phyloP scores from a whole-genome alignment of 2,797 vertebrate genomes.

The Myoxocephalus aenaeus region DNA sequence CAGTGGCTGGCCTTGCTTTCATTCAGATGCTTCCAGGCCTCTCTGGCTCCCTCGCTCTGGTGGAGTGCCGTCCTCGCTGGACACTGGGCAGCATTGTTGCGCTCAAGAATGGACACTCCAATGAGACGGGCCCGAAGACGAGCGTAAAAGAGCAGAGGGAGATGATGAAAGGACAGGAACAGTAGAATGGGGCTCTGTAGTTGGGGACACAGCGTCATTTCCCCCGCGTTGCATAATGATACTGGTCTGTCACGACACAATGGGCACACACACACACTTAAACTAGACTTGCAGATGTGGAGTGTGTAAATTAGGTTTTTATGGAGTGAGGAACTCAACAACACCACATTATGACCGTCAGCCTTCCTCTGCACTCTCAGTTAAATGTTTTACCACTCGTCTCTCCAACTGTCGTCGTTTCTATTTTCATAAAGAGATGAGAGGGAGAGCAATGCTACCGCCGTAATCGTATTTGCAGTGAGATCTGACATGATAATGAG shows the following conservation, averaged over 20 bases:
- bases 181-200: slow-evolving; percentile 73
- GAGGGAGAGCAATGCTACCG: neutral
- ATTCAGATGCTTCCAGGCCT: slow-evolving; percentile 46
- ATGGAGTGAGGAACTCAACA: slow-evolving; percentile 62
- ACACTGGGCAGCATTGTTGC: slow-evolving; percentile 73
- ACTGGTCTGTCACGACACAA: slow-evolving; percentile 66
- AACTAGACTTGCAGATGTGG: slow-evolving; percentile 49
- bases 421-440: neutral
- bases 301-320: slow-evolving; percentile 75
- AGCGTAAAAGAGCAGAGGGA: slow-evolving; percentile 43
- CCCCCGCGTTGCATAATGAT: slow-evolving; percentile 75
- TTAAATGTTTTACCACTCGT: slow-evolving; percentile 9
- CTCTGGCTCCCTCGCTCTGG: slow-evolving; percentile 23
- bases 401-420: slow-evolving; percentile 13
- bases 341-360: slow-evolving; percentile 57
- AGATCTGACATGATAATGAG: neutral
- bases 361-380: slow-evolving; percentile 16
- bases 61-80: slow-evolving; percentile 38
- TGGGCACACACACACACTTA: slow-evolving; percentile 17
- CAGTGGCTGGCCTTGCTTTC: slow-evolving; percentile 23
- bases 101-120: slow-evolving; percentile 50
- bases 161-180: slow-evolving; percentile 55
- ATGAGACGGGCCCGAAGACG: slow-evolving; percentile 42
- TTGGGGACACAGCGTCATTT: slow-evolving; percentile 58
- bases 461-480: slow-evolving; percentile 12